Evolutionary conservation across 2,113 vertebrate genomes (phyloP), one percentile per base, ranked within the genome.

Genomic region (Callochromis pleurospilus): DNA sequence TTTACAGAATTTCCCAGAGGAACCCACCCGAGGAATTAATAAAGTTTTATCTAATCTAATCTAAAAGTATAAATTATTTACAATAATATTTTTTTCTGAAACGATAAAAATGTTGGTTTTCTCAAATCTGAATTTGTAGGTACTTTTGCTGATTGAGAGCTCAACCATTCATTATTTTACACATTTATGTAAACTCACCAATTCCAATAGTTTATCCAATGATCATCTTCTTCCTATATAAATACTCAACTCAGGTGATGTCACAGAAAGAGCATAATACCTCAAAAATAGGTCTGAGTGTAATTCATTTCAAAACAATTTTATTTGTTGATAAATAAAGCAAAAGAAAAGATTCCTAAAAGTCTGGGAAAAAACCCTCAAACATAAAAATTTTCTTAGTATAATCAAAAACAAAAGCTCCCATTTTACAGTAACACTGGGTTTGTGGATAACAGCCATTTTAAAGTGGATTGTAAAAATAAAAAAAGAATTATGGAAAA

Each of bases 301-400:
- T 26, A 53, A 65, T 11, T 3, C 4, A 47, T 21, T 89, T 91
- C 53, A 91, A 91, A 93, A 89, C 54, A 86, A 42, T 79, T 80
- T 87, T 95, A 95, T 95, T 95, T 87, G 45, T 88, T 70, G 81
- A 92, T 93, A 94, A 95, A 94, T 93, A 91, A 93, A 87, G 47
- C 79, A 92, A 58, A 33, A 79, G 49, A 90, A 87, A 90, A 80
- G 5, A 60, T n/a, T 81, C 7, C 4, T 49, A 31, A 47, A 58
- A 81, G 19, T 60, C 29, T 49, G 33, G 33, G 33, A 8, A 33
- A 33, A 33, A 33, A 33, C 33, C 33, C 33, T 53, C 51, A 42
- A 91, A 80, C 26, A 86, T 49, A 29, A 73, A 79, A 62, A 55
- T 2, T 21, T 1, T 53, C 51, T 53, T n/a, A 53, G 53, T 21